Evolutionary conservation across 1,140 invertebrate species (phyloP), one percentile per base, ranked within the genome.

Genomic region (Caenorhabditis remanei): DNA sequence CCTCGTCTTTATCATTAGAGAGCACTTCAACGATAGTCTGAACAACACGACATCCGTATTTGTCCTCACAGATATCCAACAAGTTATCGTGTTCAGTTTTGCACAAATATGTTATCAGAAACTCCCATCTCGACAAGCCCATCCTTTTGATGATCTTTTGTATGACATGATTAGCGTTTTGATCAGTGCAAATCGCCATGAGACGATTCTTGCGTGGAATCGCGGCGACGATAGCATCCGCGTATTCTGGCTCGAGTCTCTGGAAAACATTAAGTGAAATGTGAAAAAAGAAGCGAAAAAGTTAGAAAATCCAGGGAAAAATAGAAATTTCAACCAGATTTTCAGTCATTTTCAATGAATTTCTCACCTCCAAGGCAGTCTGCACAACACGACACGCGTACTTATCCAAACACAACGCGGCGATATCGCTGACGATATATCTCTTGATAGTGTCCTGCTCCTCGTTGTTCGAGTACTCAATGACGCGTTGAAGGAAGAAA

Each of bases 341-440:
- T 14, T 61, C 40, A 16, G 53, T 8, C 11, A 58, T n/a, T 19
- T 41, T 21, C 85, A 63, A 11, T 11, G n/a, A 32, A 8, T 83
- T 83, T 24, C 43, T 14, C 11, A 85, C 87, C 84, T 89, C 88
- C 19, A 89, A 89, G 9, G 83, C 86, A 43, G 85, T 61, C 79
- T 89, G 89, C 0, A 89, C 71, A 40, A 89, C 89, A 13, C 89
- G 84, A 65, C 89, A 89, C 8, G 89, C 87, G 53, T 63, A 89
- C 5, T 89, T 67, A 71, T 89, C 88, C 5, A 88, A 48, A 46
- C 87, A 89, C 61, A 89, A 67, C 2, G 32, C 53, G 19, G 50
- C 61, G 61, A 89, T 88, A 19, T 85, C 46, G n/a, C 41, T 41
- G 3, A 40, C 19, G 8, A 88, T 48, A n/a, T 43, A 65, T 16